A percentile compares a stretch with the other conserved stretches of the same genome.
These are phyloP conservation scores for Apamea sordens DNA, from an alignment of 2,888 invertebrate genomes.

Conservation along the genomic window DNA sequence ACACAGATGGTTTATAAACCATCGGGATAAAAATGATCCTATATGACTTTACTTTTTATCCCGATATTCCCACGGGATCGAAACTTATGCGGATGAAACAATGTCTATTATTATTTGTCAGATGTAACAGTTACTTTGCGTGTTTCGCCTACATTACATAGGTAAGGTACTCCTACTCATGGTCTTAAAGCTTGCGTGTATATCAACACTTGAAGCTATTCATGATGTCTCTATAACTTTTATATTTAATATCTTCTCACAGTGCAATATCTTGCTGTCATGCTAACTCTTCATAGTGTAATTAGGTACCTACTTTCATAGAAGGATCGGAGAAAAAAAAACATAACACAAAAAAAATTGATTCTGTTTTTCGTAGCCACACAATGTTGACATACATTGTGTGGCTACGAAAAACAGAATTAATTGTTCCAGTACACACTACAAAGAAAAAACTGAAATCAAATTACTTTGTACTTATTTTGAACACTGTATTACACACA, in stretches of 20 bases:
- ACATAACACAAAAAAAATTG: no score
- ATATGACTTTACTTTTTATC: no score
- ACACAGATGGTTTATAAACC: no score
- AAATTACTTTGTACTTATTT: background rate
- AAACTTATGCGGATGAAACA: no score
- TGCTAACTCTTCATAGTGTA: background rate
- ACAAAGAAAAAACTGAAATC: background rate
- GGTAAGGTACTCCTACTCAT: slow-evolving; percentile 5
- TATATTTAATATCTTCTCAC: slow-evolving; percentile 15
- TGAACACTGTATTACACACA: background rate
- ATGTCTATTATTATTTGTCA: slow-evolving; percentile 1
- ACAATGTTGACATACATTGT: no score
- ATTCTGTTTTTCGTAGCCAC: no score
- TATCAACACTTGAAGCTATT: slow-evolving; percentile 41
- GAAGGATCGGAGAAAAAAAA: background rate
- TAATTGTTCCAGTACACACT: background rate
- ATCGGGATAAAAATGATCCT: no score
- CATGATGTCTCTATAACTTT: slow-evolving; percentile 11
- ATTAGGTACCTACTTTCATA: background rate
- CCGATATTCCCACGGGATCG: no score
- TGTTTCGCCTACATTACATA: background rate
- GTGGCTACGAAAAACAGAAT: no score
- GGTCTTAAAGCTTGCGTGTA: slow-evolving; percentile 47
- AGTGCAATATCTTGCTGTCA: slow-evolving; percentile 34
- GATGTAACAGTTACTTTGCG: slow-evolving; percentile 17